These are phyloP conservation scores for Diaperis boleti DNA, from an alignment of 2,888 invertebrate genomes.

Conservation along the genomic window DNA sequence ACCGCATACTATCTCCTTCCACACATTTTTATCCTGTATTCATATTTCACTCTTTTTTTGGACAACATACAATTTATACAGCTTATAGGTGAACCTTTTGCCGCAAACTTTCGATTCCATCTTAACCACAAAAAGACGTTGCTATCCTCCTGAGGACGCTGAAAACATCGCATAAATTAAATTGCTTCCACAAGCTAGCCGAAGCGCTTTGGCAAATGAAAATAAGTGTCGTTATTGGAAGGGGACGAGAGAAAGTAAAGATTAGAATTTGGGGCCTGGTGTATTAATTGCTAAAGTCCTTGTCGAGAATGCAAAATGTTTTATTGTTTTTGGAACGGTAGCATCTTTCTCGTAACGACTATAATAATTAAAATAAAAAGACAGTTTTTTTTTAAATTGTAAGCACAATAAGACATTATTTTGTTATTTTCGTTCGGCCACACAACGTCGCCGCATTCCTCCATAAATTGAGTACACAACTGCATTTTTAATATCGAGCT, in stretches of 20 bases:
- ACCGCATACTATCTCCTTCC: not conserved
- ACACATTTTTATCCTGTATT: not conserved
- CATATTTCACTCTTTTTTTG: not conserved
- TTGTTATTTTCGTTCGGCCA: not conserved
- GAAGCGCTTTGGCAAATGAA: constrained; percentile 1
- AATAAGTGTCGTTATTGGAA: not conserved
- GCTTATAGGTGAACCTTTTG: not conserved
- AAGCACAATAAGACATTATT: too few relatives aligned
- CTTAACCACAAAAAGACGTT: not conserved
- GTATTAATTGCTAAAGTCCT: too few relatives aligned
- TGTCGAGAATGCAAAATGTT: too few relatives aligned
- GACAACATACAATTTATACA: not conserved
- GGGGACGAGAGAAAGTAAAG: not conserved
- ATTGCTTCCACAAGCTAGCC: not conserved
- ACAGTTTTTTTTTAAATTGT: too few relatives aligned
- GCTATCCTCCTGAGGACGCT: not conserved
- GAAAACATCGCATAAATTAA: constrained; percentile 11
- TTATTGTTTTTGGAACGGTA: too few relatives aligned
- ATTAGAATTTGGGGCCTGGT: too few relatives aligned
- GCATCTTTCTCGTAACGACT: too few relatives aligned
- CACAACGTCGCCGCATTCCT: not conserved
- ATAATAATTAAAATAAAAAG: too few relatives aligned
- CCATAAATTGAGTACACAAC: constrained; percentile 9
- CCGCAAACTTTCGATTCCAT: not conserved
- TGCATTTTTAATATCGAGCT: constrained; percentile 6